Conservation (phyloP, 2,113 vertebrate genomes). For the Choloepus hoffmanni region DNA sequence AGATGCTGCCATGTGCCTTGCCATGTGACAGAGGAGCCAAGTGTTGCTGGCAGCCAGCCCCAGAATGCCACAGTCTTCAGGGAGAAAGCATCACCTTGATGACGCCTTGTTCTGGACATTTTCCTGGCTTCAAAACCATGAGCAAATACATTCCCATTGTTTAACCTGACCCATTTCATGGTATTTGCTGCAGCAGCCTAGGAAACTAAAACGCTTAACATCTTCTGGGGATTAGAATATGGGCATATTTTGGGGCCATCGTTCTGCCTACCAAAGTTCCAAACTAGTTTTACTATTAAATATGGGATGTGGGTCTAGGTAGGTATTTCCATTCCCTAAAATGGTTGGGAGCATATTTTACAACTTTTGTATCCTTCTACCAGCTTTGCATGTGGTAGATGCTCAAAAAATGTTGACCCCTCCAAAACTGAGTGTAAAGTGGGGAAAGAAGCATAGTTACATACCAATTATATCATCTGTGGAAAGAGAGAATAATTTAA, state of each 20-base stretch:
- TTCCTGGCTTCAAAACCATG: too few species aligned
- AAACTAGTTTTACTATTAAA: constrained; percentile 11
- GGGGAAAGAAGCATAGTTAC: background rate
- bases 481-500: constrained; percentile 34
- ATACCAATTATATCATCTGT: background rate
- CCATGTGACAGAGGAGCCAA: too few species aligned
- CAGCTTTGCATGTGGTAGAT: background rate
- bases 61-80: too few species aligned
- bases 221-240: background rate
- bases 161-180: too few species aligned
- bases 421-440: background rate
- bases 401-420: background rate
- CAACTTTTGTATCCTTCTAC: background rate
- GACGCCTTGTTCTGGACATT: too few species aligned
- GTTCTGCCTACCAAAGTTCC: background rate
- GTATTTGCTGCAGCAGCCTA: too few species aligned
- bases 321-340: background rate
- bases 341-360: background rate
- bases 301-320: background rate
- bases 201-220: background rate
- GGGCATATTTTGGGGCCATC: background rate
- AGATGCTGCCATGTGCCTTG: too few species aligned
- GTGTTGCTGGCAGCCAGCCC: too few species aligned
- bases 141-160: too few species aligned
- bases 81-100: too few species aligned